Conservation (phyloP, 1,140 invertebrate species). For the Zaprionus kolodkinae region DNA sequence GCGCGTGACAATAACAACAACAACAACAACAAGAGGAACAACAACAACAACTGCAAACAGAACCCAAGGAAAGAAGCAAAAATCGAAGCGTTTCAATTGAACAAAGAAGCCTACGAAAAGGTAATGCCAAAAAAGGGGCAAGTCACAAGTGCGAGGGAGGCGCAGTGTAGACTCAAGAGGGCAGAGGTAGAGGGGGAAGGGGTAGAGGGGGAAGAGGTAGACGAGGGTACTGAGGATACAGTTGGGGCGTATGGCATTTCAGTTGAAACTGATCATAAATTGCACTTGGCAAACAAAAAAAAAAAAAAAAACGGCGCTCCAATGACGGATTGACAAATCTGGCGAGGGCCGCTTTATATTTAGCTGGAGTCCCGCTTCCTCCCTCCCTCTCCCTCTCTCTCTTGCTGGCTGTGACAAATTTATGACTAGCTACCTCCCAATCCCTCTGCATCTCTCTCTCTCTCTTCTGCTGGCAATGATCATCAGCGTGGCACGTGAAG, state of each 20-base stretch:
- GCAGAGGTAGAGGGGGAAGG: background rate
- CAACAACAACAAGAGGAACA: constrained; percentile 26
- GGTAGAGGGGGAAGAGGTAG: background rate
- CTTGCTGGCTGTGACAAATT: constrained; percentile 74
- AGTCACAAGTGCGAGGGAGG: background rate
- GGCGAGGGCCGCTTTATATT: constrained; percentile 13
- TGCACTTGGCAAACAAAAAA: constrained; percentile 22
- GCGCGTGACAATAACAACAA: constrained; percentile 71
- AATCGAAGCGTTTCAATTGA: constrained; percentile 54
- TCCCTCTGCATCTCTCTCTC: constrained; percentile 45
- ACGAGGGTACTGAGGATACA: background rate
- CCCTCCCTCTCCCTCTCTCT: constrained; percentile 48
- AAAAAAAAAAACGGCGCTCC: constrained; percentile 64
- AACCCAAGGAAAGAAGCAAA: constrained; percentile 6
- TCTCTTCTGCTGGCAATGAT: constrained; percentile 48
- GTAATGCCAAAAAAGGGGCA: constrained; percentile 6
- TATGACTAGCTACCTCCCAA: constrained; percentile 54
- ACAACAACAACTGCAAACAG: constrained; percentile 8
- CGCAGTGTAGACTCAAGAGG: background rate
- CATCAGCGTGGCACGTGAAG: constrained; percentile 67
- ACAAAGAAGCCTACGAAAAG: constrained; percentile 17
- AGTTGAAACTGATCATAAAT: constrained; percentile 56
- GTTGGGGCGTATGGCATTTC: constrained; percentile 6
- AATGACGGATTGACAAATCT: constrained; percentile 80
- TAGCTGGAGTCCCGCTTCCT: background rate